Base-by-base conservation (phyloP, 2,888 invertebrate species). In the Agrochola lota region DNA sequence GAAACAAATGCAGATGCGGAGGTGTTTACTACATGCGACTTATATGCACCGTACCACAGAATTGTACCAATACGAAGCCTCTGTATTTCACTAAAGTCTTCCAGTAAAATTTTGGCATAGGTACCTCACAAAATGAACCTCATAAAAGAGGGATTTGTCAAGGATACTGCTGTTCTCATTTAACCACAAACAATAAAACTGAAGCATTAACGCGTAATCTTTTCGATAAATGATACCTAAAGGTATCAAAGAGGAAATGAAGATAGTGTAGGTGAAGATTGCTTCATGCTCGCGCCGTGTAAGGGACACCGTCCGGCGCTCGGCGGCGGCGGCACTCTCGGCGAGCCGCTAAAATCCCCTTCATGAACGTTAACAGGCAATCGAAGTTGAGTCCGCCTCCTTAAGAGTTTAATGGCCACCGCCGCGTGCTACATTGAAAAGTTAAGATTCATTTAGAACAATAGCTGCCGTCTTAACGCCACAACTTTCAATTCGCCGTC, bases 291-390 rank as follows among this genome's bases (percentile, higher is more conserved):
- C 26, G 2, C 30, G 30, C 52, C 23, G 23, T 20, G 23, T 23
- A 23, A 8, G n/a, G n/a, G 11, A 4, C 55, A n/a, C 12, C n/a
- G n/a, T 12, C 12, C 26, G 7, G 40, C 15, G 52, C 17, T 5
- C 30, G 23, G 40, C 40, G 7, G 49, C 20, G 49, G 55, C 3
- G 55, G 66, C 66, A 71, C 66, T 77, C 73, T 77, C 71, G 46
- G 64, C 59, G 77, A 83, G 77, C 75, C 85, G 84, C 88, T 89
- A 69, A 88, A 86, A 86, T 83, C 80, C 85, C 76, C 76, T 89
- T 87, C 89, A 86, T 86, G 83, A 89, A 87, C 87, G 85, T 86
- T 89, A 90, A 89, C 87, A 87, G 80, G 89, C 88, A 90, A 91
- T 91, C 88, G 86, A 90, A 91, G 90, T 91, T 86, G 74, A 85